A percentile compares a stretch with the other conserved stretches of the same genome.
Evolutionary conservation across 2,113 vertebrate genomes (phyloP).

Genomic region (Tangachromis dhanisi): DNA sequence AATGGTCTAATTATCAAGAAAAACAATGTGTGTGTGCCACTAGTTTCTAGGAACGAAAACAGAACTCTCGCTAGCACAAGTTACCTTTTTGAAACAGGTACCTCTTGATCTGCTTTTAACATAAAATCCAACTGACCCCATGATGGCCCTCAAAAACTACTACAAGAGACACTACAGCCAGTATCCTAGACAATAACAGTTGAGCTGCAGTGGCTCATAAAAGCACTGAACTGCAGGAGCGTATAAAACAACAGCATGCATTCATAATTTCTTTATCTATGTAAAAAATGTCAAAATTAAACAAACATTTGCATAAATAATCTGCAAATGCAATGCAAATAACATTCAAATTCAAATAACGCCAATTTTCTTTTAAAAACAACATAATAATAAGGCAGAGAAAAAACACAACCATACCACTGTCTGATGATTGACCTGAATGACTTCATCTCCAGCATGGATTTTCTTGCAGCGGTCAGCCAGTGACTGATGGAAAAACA

Average conservation of each 20-base stretch:
- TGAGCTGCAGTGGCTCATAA: background rate
- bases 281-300: background rate
- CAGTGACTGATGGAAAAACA: conserved; percentile 58
- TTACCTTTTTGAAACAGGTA: background rate
- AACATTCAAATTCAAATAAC: background rate
- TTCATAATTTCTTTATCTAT: background rate
- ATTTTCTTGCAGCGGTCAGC: conserved; percentile 80
- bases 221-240: background rate
- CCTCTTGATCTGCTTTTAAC: background rate
- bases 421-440: conserved; percentile 78
- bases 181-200: background rate
- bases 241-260: background rate
- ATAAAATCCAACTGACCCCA: background rate
- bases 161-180: background rate
- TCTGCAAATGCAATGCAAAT: background rate
- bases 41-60: background rate
- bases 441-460: conserved; percentile 78
- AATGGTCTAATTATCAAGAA: background rate
- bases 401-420: conserved; percentile 53
- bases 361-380: background rate
- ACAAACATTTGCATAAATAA: background rate
- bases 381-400: background rate
- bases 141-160: background rate
- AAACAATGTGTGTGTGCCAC: background rate
- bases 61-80: background rate